Percentiles rank a stretch among this genome's conserved stretches.
phyloP scores from a whole-genome alignment of 2,888 invertebrate species.

The Andrena praecox region DNA sequence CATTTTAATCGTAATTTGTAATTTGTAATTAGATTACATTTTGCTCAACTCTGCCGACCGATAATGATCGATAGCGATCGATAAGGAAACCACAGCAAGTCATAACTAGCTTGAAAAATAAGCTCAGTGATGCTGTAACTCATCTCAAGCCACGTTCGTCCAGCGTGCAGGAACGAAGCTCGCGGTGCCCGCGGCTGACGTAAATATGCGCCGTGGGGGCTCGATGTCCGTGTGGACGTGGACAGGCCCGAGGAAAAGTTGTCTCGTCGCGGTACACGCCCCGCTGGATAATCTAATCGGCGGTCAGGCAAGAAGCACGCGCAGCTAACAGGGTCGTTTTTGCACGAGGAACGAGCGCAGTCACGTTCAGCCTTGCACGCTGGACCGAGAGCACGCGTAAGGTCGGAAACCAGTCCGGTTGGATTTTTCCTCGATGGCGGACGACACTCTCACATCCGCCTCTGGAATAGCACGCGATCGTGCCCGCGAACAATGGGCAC shows the following conservation, averaged over 20 bases:
- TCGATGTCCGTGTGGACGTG: constrained; percentile 31
- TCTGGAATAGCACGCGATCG: constrained; percentile 40
- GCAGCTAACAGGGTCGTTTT: constrained; percentile 31
- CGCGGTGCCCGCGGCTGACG: constrained; percentile 10
- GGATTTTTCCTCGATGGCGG: constrained; percentile 53
- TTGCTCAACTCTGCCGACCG: too few species aligned
- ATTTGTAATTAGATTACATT: too few species aligned
- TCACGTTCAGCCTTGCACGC: constrained; percentile 64
- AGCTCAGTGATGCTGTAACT: too few species aligned
- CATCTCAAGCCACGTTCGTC: neutral
- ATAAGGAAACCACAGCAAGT: neutral
- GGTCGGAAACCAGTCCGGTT: constrained; percentile 65
- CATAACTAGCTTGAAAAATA: too few species aligned
- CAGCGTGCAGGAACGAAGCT: neutral
- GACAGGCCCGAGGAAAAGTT: constrained; percentile 46
- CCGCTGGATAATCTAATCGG: constrained; percentile 38
- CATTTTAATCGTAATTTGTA: too few species aligned
- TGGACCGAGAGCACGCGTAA: constrained; percentile 44
- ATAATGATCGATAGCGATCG: too few species aligned
- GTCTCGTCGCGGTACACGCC: constrained; percentile 38
- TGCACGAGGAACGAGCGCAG: constrained; percentile 40
- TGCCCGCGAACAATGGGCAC: constrained; percentile 23
- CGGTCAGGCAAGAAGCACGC: neutral
- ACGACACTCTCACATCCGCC: constrained; percentile 49
- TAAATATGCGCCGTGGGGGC: constrained; percentile 8